Percentiles rank a stretch among this genome's conserved stretches.
Conservation (phyloP, 2,797 vertebrate species). For the Lepus townsendii region DNA sequence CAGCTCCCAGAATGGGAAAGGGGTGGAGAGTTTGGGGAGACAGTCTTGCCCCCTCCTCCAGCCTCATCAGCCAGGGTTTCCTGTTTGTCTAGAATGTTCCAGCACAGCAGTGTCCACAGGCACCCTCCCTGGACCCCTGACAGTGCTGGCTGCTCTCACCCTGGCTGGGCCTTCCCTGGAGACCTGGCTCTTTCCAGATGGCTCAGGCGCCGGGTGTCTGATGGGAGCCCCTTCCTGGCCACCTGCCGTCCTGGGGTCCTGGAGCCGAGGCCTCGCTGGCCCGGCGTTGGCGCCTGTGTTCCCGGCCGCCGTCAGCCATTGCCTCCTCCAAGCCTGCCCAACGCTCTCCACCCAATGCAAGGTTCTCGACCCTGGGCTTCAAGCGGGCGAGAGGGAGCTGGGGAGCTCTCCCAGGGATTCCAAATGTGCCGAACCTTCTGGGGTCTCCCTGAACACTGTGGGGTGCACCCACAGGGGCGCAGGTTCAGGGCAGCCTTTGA, state of each 20-base stretch:
- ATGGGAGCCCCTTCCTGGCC: neutral
- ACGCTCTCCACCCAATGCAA: accelerated
- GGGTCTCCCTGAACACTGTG: neutral
- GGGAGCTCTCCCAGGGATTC: accelerated
- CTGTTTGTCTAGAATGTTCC: slow-evolving; percentile 76
- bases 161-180: slow-evolving; percentile 42
- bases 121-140: slow-evolving; percentile 49
- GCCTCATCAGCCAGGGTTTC: slow-evolving; percentile 49
- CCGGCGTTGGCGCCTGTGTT: accelerated
- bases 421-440: neutral
- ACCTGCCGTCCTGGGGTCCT: slow-evolving; percentile 61
- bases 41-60: neutral
- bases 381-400: neutral
- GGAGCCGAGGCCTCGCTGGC: neutral
- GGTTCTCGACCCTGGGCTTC: accelerated
- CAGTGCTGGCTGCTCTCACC: slow-evolving; percentile 17
- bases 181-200: slow-evolving; percentile 56
- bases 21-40: neutral
- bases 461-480: neutral
- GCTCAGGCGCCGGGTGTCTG: slow-evolving; percentile 42
- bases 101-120: neutral
- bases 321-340: neutral
- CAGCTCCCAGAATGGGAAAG: neutral
- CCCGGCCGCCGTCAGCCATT: neutral
- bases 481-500: neutral